Evolutionary conservation across 2,888 invertebrate species (phyloP).

Genomic region (Caprella mutica): DNA sequence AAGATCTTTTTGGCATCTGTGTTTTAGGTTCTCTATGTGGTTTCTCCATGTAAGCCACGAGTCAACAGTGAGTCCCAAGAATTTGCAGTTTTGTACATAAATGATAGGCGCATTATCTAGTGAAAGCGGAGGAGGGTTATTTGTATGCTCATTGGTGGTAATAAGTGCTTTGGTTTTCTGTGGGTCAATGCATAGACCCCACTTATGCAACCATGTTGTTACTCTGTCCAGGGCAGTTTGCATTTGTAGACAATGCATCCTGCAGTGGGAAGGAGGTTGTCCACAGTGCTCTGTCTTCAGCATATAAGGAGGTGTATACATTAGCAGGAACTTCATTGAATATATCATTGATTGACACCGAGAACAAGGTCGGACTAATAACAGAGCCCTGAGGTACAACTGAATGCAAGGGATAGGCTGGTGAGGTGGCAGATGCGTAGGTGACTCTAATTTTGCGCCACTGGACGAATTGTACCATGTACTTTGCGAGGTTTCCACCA

Average conservation of each 20-base stretch:
- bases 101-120: not conserved
- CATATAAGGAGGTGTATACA: not conserved
- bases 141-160: not conserved
- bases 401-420: not conserved
- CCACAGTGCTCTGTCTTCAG: not conserved
- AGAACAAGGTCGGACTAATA: not conserved
- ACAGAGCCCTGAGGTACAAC: not conserved
- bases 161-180: not conserved
- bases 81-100: too few relatives aligned
- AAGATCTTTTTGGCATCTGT: not conserved
- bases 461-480: not conserved
- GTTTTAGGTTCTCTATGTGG: not conserved
- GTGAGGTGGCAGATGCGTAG: not conserved
- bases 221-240: too few relatives aligned
- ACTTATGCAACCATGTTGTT: not conserved
- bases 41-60: not conserved
- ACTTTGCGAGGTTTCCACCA: not conserved
- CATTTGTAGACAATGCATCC: too few relatives aligned
- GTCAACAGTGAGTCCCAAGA: not conserved
- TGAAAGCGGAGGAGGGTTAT: not conserved
- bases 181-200: not conserved
- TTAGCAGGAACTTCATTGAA: not conserved
- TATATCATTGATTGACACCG: not conserved
- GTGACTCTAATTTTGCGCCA: not conserved
- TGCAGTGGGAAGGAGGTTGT: not conserved